A percentile compares a stretch with the other conserved stretches of the same genome.
phyloP scores from a whole-genome alignment of 2,113 vertebrate genomes.

The Entosphenus tridentatus region DNA sequence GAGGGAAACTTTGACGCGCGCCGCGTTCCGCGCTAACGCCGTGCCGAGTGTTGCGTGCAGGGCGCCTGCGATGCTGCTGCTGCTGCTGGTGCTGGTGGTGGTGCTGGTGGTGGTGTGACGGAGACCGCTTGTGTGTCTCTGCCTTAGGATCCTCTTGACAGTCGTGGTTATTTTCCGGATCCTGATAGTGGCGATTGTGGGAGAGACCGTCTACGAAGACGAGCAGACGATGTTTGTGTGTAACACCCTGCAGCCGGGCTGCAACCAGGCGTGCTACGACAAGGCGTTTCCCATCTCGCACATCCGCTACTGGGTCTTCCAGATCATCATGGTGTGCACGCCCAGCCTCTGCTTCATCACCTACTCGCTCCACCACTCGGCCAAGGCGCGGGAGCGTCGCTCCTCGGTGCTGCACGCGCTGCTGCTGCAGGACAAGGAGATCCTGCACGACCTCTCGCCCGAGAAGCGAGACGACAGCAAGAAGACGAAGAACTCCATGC shows the following conservation, averaged over 20 bases:
- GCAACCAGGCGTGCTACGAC: conserved; percentile 69
- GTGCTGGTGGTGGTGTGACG: too few relatives aligned
- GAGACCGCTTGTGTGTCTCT: conserved; percentile 8
- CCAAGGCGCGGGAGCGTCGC: conserved; percentile 44
- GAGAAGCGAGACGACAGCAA: conserved; percentile 16
- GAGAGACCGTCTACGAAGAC: conserved; percentile 60
- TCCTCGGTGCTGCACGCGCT: conserved; percentile 43
- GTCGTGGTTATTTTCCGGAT: conserved; percentile 76
- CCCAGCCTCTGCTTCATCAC: conserved; percentile 74
- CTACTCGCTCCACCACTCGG: conserved; percentile 55
- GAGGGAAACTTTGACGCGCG: too few relatives aligned
- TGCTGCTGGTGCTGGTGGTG: too few relatives aligned
- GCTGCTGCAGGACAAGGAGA: conserved; percentile 26
- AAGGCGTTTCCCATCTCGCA: conserved; percentile 63
- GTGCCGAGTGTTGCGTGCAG: too few relatives aligned
- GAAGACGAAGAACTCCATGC: conserved; percentile 20
- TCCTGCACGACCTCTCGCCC: conserved; percentile 15
- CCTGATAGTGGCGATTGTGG: conserved; percentile 60
- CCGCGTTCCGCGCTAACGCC: too few relatives aligned
- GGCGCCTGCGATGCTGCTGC: too few relatives aligned
- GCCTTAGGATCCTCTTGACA: conserved; percentile 48
- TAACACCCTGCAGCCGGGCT: conserved; percentile 59
- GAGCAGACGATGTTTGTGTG: conserved; percentile 69
- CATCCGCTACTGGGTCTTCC: conserved; percentile 76
- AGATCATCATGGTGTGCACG: conserved; percentile 66